Conservation (phyloP, 2,797 vertebrate species). For the Spheniscus humboldti region DNA sequence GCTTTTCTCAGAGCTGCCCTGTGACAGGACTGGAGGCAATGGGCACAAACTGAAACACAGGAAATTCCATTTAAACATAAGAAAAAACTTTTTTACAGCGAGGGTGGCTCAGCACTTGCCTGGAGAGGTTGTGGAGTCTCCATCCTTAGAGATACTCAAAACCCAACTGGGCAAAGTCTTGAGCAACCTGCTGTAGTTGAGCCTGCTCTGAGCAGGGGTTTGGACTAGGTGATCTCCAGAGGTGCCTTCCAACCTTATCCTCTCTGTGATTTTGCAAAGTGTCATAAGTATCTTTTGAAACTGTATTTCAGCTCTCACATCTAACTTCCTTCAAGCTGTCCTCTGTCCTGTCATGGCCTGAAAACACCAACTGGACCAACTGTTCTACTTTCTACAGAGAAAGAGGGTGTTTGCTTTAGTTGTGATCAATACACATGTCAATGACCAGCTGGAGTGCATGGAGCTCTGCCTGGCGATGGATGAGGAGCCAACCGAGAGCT, state of each 20-base stretch:
- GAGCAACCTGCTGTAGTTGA: neutral
- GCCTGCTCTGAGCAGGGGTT: neutral
- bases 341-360: neutral
- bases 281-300: neutral
- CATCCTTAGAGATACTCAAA: neutral
- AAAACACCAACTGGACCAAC: neutral
- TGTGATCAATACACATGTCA: neutral
- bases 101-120: neutral
- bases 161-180: neutral
- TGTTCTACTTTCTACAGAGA: neutral
- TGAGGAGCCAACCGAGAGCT: too few relatives aligned
- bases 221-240: neutral
- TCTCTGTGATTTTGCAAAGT: neutral
- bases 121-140: neutral
- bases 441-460: too few relatives aligned
- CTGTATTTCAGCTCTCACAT: rapidly evolving
- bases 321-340: neutral
- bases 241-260: neutral
- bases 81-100: neutral
- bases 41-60: neutral
- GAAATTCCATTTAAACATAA: neutral
- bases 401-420: neutral
- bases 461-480: too few relatives aligned
- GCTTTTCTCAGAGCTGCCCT: neutral
- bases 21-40: neutral